phyloP scores from a whole-genome alignment of 2,888 invertebrate species.

The Pelosia muscerda region DNA sequence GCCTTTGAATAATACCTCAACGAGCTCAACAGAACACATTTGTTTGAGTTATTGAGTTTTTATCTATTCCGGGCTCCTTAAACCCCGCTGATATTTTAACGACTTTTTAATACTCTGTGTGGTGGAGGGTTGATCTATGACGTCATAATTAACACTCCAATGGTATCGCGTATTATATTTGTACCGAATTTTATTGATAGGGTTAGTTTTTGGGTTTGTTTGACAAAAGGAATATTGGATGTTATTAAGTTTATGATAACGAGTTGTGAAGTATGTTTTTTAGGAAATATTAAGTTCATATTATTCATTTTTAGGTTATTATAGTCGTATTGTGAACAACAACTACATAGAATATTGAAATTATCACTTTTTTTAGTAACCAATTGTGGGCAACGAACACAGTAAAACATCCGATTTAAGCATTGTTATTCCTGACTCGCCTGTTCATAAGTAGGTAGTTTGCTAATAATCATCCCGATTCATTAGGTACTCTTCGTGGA shows the following conservation, averaged over 20 bases:
- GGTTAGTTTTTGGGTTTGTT: neutral
- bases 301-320: neutral
- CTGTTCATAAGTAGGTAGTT: no score
- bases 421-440: no score
- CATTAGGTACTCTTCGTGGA: no score
- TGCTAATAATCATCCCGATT: no score
- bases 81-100: conserved; percentile 59
- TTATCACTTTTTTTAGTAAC: neutral
- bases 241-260: conserved; percentile 14
- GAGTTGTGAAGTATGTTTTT: neutral
- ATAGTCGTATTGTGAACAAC: neutral
- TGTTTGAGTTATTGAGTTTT: conserved; percentile 69
- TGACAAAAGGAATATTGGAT: conserved; percentile 1
- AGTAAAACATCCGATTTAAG: no score
- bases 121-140: conserved; percentile 77
- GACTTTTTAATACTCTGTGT: conserved; percentile 65
- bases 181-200: neutral
- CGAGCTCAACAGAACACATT: conserved; percentile 67
- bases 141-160: conserved; percentile 81
- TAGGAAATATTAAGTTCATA: neutral
- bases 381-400: neutral
- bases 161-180: conserved; percentile 41
- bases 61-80: conserved; percentile 45
- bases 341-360: neutral
- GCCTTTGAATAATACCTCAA: conserved; percentile 69